Evolutionary conservation across 2,797 vertebrate genomes (phyloP), one percentile per base, ranked within the genome.

Genomic region (Rhinella marina): DNA sequence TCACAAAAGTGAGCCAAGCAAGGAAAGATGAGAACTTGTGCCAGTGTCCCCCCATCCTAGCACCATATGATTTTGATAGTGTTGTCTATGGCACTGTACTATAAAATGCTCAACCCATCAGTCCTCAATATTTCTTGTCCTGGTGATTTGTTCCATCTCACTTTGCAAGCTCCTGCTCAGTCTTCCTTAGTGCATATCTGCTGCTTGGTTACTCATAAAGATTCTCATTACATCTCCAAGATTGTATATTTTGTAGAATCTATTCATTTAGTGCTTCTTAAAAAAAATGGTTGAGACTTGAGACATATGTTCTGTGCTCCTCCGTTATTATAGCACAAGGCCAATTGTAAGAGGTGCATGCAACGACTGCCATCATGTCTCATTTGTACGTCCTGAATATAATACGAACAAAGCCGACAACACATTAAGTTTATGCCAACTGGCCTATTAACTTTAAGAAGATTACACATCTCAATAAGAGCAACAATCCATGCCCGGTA

Each of bases 391-490:
- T 50, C 73, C 78, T 10, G n/a, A 78, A 85, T 78, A 62, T 77
- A 77, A 85, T 78, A 62, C 59, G 84, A 77, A 85, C 72, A 85
- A 85, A 85, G 84, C 85, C 54, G 85, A 86, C 81, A 86, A 83
- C 88, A 89, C 62, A 82, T 86, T 89, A 82, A 66, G 50, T 86
- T 79, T 84, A 84, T 89, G 85, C 73, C 85, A 80, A 83, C 70
- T 79, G 85, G 61, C 81, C 85, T 89, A 89, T 89, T 89, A 89
- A 84, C 80, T 89, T 82, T 87, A 81, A 91, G 61, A 86, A 86
- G 87, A 54, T 87, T 86, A 90, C 52, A 66, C 76, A 66, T 21
- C 72, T 72, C 64, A 81, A 88, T 86, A 50, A 81, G 90, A 91
- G 88, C 32, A 86, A 79, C 82, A 89, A 92, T 90, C 90, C 23